Evolutionary conservation across 2,888 invertebrate species (phyloP).

Genomic region (Serrognathus titanus): DNA sequence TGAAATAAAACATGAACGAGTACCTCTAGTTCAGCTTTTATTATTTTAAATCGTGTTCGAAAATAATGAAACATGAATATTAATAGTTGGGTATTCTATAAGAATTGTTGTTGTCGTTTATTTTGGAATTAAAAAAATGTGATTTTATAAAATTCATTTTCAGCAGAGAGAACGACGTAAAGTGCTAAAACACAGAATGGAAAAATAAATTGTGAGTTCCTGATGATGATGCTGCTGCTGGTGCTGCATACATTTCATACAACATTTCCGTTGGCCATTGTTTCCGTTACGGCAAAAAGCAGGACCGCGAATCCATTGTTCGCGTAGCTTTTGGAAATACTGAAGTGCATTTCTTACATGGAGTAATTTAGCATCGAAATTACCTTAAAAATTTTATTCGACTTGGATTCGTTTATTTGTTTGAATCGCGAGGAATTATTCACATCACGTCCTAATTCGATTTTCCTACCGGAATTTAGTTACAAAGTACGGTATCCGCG

Average conservation of each 20-base stretch:
- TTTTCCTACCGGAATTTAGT: slow-evolving; percentile 2
- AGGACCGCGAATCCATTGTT: background rate
- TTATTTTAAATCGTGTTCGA: no score
- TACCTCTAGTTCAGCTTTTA: no score
- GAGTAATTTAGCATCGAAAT: background rate
- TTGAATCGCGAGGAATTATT: background rate
- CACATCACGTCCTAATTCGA: slow-evolving; percentile 1
- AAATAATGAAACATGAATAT: no score
- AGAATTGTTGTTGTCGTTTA: no score
- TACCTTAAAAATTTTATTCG: background rate
- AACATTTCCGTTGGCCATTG: slow-evolving; percentile 15
- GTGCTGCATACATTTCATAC: slow-evolving; percentile 12
- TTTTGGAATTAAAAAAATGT: no score
- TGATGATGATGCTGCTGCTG: slow-evolving; percentile 5
- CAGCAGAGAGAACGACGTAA: no score
- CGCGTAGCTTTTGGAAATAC: background rate
- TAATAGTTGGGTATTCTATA: no score
- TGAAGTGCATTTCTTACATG: slow-evolving; percentile 4
- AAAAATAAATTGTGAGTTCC: slow-evolving; percentile 9
- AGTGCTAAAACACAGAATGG: no score
- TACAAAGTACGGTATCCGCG: background rate
- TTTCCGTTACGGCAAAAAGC: slow-evolving; percentile 2
- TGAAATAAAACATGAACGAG: no score
- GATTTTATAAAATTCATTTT: no score
- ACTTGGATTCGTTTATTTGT: no score